Percentiles rank a stretch among this genome's conserved stretches.
These are phyloP conservation scores for Colostygia pectinataria DNA, from an alignment of 2,888 invertebrate species.

Conservation along the genomic window DNA sequence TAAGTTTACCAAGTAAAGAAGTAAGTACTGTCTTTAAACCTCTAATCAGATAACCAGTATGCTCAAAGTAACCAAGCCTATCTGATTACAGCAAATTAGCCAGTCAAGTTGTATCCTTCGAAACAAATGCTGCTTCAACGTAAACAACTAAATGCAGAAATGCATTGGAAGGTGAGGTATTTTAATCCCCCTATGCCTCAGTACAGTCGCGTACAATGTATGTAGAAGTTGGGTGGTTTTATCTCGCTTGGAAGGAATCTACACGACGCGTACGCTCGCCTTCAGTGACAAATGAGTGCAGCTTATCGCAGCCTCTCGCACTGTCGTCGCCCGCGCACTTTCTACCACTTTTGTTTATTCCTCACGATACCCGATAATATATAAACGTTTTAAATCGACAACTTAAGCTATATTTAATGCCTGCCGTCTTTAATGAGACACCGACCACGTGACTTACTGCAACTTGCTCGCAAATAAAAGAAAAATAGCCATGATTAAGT, in stretches of 20 bases:
- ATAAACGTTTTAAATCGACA: slow-evolving; percentile 39
- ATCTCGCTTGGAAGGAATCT: slow-evolving; percentile 71
- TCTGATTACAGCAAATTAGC: slow-evolving; percentile 22
- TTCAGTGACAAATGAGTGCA: slow-evolving; percentile 77
- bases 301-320: slow-evolving; percentile 58
- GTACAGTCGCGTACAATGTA: slow-evolving; percentile 25
- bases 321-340: slow-evolving; percentile 53
- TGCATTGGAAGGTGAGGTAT: slow-evolving; percentile 41
- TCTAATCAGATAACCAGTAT: slow-evolving; percentile 9
- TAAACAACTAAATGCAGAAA: slow-evolving; percentile 28
- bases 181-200: slow-evolving; percentile 50
- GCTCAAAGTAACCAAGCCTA: slow-evolving; percentile 8
- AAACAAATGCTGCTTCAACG: slow-evolving; percentile 16
- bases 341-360: slow-evolving; percentile 51
- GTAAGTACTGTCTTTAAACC: slow-evolving; percentile 2
- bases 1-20: slow-evolving; percentile 1
- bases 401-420: slow-evolving; percentile 41
- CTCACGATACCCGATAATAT: slow-evolving; percentile 41
- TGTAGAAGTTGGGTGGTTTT: slow-evolving; percentile 66
- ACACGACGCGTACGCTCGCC: slow-evolving; percentile 69
- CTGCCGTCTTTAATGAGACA: slow-evolving; percentile 62
- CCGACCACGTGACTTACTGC: slow-evolving; percentile 49
- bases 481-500: slow-evolving; percentile 49
- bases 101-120: slow-evolving; percentile 27
- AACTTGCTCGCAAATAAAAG: slow-evolving; percentile 43